A percentile compares a stretch with the other conserved stretches of the same genome.
These are phyloP conservation scores for Otolemur crassicaudatus DNA, from an alignment of 2,797 vertebrate species.

Conservation along the genomic window DNA sequence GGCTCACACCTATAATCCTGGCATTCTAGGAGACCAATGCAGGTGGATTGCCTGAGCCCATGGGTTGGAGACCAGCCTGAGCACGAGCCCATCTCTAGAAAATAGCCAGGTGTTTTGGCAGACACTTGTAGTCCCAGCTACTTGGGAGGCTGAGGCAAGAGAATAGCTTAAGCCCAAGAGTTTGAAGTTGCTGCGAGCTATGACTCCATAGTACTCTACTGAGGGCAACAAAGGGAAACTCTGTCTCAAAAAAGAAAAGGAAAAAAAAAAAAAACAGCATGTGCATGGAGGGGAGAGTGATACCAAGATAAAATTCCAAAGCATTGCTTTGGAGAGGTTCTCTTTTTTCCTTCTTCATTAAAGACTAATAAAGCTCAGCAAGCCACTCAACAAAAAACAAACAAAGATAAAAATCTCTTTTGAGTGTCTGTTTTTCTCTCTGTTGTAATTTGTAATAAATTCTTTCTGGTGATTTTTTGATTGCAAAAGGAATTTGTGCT, in stretches of 20 bases:
- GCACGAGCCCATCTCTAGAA: too few species aligned
- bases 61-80: too few species aligned
- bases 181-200: too few species aligned
- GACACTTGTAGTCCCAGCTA: too few species aligned
- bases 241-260: not conserved
- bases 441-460: slow-evolving; percentile 57
- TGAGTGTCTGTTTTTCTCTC: slow-evolving; percentile 24
- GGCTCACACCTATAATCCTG: too few species aligned
- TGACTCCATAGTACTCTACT: too few species aligned
- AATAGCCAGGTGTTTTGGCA: too few species aligned
- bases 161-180: too few species aligned
- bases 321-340: not conserved
- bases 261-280: not conserved
- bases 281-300: not conserved
- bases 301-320: slow-evolving; percentile 50
- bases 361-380: slow-evolving; percentile 64
- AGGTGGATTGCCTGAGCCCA: too few species aligned
- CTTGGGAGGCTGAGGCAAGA: too few species aligned
- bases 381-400: slow-evolving; percentile 43
- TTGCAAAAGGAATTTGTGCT: not conserved
- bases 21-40: too few species aligned
- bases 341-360: slow-evolving; percentile 52
- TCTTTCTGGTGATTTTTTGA: slow-evolving; percentile 59
- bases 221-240: too few species aligned
- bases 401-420: slow-evolving; percentile 53